Evolutionary conservation across 2,888 invertebrate genomes (phyloP).

Genomic region (Tachina grossa): DNA sequence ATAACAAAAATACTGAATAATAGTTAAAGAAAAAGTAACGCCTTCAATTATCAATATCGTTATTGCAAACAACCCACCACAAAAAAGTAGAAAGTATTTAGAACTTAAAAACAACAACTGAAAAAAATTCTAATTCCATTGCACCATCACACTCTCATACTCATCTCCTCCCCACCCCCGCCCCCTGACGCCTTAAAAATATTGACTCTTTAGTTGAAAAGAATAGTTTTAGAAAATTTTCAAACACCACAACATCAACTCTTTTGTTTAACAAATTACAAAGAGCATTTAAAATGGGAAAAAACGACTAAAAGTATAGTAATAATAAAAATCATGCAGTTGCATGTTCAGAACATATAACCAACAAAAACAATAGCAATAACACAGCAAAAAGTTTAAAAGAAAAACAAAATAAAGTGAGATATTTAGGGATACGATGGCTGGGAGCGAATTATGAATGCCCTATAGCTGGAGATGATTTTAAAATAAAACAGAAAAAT

Average conservation of each 20-base stretch:
- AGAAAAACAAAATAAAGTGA: slow-evolving; percentile 32
- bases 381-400: slow-evolving; percentile 36
- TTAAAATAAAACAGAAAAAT: too few relatives aligned
- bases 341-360: slow-evolving; percentile 69
- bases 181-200: too few relatives aligned
- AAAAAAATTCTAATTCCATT: slow-evolving; percentile 53
- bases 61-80: slow-evolving; percentile 49
- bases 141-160: neutral
- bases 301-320: slow-evolving; percentile 18
- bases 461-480: slow-evolving; percentile 27
- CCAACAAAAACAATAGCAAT: slow-evolving; percentile 60
- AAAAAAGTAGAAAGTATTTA: slow-evolving; percentile 12
- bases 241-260: slow-evolving; percentile 41
- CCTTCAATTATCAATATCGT: slow-evolving; percentile 71
- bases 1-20: slow-evolving; percentile 22
- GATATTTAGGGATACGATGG: slow-evolving; percentile 3
- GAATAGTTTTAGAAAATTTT: slow-evolving; percentile 11
- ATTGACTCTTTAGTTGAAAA: slow-evolving; percentile 1
- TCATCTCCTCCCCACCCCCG: too few relatives aligned
- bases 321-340: slow-evolving; percentile 62
- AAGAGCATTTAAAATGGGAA: slow-evolving; percentile 32
- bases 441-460: neutral
- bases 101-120: slow-evolving; percentile 25
- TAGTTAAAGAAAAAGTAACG: slow-evolving; percentile 60
- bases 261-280: slow-evolving; percentile 67